phyloP scores from a whole-genome alignment of 2,888 invertebrate genomes.

The Nephrocerus scutellatus region DNA sequence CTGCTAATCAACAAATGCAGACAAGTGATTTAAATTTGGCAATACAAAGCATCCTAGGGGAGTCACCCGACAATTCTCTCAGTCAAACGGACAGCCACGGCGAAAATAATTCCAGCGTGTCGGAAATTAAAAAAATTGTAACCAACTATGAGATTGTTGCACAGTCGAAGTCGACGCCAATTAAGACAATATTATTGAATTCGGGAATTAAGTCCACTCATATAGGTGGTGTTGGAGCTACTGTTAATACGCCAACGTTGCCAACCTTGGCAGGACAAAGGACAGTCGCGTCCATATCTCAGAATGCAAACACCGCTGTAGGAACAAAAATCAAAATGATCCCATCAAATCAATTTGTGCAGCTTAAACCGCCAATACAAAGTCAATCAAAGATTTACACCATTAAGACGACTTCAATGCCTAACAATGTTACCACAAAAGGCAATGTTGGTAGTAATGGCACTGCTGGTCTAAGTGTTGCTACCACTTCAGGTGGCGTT shows the following conservation, averaged over 20 bases:
- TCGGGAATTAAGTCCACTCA: too few species aligned
- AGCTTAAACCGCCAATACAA: conserved; percentile 36
- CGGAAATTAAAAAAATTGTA: conserved; percentile 24
- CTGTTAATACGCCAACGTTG: too few species aligned
- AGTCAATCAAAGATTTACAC: conserved; percentile 44
- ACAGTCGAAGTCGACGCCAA: conserved; percentile 26
- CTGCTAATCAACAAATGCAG: conserved; percentile 28
- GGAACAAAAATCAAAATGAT: conserved; percentile 46
- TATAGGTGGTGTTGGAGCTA: conserved; percentile 12
- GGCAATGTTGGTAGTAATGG: conserved; percentile 9
- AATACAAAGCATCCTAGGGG: conserved; percentile 45
- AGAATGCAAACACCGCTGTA: conserved; percentile 19
- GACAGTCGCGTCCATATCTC: conserved; percentile 15
- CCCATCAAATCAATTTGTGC: conserved; percentile 44
- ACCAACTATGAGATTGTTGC: conserved; percentile 34
- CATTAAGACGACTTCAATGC: conserved; percentile 32
- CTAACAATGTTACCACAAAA: conserved; percentile 7
- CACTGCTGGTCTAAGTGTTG: conserved; percentile 13
- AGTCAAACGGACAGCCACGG: conserved; percentile 30
- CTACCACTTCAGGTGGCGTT: conserved; percentile 34
- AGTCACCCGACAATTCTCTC: too few species aligned
- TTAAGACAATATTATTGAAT: too few species aligned
- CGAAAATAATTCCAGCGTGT: conserved; percentile 14
- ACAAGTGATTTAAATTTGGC: conserved; percentile 44
- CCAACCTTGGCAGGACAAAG: conserved; percentile 7